Evolutionary conservation across 2,797 vertebrate genomes (phyloP).

Genomic region (Cuculus canorus): DNA sequence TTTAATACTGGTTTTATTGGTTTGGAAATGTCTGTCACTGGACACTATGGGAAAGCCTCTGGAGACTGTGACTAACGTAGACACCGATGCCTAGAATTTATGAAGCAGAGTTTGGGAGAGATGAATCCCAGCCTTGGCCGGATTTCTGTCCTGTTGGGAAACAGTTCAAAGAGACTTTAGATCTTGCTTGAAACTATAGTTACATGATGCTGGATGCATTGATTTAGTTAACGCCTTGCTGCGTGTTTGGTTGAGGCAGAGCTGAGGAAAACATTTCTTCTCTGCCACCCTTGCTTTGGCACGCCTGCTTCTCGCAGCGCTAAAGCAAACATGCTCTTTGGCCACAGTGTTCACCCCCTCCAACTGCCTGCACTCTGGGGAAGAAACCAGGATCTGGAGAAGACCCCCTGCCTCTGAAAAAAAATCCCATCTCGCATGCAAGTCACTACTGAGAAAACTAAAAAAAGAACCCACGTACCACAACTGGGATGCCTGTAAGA

Average conservation of each 20-base stretch:
- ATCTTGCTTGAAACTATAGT: background rate
- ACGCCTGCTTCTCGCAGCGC: background rate
- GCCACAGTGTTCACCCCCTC: background rate
- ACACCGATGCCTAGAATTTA: too few relatives aligned
- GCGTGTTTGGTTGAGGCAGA: background rate
- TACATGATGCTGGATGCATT: background rate
- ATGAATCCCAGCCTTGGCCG: too few relatives aligned
- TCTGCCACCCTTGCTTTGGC: background rate
- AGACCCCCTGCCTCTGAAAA: background rate
- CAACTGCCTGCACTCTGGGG: background rate
- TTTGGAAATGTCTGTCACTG: too few relatives aligned
- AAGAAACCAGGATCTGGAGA: background rate
- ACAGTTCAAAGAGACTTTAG: background rate
- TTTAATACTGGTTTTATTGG: too few relatives aligned
- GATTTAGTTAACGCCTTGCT: background rate
- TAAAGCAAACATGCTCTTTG: background rate
- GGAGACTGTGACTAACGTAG: too few relatives aligned
- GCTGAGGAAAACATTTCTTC: background rate
- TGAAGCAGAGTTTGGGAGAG: too few relatives aligned
- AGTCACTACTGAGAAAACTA: background rate
- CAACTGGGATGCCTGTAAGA: background rate
- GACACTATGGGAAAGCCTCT: too few relatives aligned
- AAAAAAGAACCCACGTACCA: background rate
- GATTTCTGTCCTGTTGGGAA: background rate
- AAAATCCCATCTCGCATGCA: background rate